phyloP scores from a whole-genome alignment of 2,113 vertebrate genomes.

The Genyomyrus donnyi region DNA sequence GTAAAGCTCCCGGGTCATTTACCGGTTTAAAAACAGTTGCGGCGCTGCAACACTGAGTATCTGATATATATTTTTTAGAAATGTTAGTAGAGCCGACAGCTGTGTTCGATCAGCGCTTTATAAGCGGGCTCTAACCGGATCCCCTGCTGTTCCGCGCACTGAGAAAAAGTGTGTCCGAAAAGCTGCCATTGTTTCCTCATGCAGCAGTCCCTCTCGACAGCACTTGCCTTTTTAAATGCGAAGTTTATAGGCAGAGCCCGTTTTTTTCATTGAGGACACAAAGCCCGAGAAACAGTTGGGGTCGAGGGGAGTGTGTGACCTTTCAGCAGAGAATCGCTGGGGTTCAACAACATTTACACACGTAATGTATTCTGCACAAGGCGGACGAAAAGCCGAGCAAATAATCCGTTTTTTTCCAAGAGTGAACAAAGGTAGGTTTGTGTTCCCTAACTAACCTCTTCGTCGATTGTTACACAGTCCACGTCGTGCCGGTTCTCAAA shows the following conservation, averaged over 20 bases:
- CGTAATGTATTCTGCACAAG: constrained; percentile 70
- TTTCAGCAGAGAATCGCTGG: constrained; percentile 59
- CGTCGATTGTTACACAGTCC: constrained; percentile 36
- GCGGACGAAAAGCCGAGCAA: constrained; percentile 57
- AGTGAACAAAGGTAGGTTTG: constrained; percentile 54
- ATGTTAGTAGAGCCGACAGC: constrained; percentile 60
- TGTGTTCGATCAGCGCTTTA: constrained; percentile 61
- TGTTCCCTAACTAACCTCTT: constrained; percentile 44
- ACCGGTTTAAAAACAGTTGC: not conserved
- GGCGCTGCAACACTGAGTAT: not conserved
- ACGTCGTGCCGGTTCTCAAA: constrained; percentile 18
- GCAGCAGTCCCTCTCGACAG: constrained; percentile 56
- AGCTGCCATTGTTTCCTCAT: constrained; percentile 66
- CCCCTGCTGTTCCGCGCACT: constrained; percentile 67
- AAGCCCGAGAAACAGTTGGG: constrained; percentile 65
- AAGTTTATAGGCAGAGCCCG: constrained; percentile 70
- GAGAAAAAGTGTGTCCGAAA: constrained; percentile 74
- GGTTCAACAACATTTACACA: constrained; percentile 75
- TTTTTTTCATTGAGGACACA: constrained; percentile 60
- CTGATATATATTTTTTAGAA: constrained; percentile 50
- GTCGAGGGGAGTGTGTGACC: constrained; percentile 76
- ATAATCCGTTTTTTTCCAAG: constrained; percentile 50
- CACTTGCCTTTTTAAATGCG: constrained; percentile 73
- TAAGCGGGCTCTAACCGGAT: constrained; percentile 61
- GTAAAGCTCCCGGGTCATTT: constrained; percentile 15